Evolutionary conservation across 30 jellyfish, hydroid and myxozoan genomes (phyloP).

Genomic region (Hydractinia echinata): DNA sequence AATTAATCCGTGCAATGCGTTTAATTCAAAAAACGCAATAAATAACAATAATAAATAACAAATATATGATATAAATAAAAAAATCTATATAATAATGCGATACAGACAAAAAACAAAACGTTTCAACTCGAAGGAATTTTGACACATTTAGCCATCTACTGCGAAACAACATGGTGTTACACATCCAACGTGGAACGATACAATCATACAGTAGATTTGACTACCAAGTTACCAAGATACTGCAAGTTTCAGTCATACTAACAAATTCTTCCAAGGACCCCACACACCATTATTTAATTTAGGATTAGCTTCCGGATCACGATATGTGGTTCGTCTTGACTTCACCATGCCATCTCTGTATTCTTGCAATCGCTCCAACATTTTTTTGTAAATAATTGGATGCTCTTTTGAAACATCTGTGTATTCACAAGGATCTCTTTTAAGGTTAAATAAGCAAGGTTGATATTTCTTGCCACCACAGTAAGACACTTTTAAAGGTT

Average conservation of each 20-base stretch:
- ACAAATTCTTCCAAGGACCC: constrained; percentile 59
- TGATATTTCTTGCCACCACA: constrained; percentile 48
- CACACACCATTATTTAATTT: constrained; percentile 70
- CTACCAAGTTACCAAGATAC: not conserved
- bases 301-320: constrained; percentile 65
- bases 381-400: constrained; percentile 31
- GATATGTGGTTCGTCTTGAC: constrained; percentile 34
- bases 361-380: constrained; percentile 44
- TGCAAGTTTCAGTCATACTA: not conserved
- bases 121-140: no score
- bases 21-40: no score
- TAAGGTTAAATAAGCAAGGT: constrained; percentile 62
- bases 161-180: no score
- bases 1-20: no score
- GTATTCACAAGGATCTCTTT: constrained; percentile 80
- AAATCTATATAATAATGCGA: no score
- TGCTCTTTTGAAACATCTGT: constrained; percentile 49
- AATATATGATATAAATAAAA: no score
- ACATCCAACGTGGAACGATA: no score
- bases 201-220: not conserved
- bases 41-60: no score
- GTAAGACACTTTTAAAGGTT: constrained; percentile 45
- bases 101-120: no score
- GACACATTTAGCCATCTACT: no score
- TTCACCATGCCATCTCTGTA: constrained; percentile 2